Percentiles rank a stretch among this genome's conserved stretches.
Conservation (phyloP, 1,140 invertebrate species). For the Heliconius nattereri region DNA sequence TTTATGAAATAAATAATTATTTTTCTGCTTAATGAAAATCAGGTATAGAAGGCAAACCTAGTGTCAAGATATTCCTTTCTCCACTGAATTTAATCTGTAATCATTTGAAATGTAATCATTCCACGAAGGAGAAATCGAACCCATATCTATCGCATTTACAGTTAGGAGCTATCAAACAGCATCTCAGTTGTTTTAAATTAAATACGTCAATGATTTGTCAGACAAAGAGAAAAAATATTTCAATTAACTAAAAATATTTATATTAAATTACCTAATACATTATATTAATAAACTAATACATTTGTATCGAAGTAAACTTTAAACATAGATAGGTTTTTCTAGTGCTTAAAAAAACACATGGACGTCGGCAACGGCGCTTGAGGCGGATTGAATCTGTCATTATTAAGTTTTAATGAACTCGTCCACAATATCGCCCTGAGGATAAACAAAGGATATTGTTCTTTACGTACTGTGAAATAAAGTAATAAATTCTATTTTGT, state of each 20-base stretch:
- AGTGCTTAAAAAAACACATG: slow-evolving; percentile 20
- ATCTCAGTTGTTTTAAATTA: no score
- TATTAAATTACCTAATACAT: no score
- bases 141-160: no score
- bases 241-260: no score
- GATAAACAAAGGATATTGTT: slow-evolving; percentile 66
- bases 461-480: slow-evolving; percentile 54
- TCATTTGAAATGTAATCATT: no score
- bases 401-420: slow-evolving; percentile 73
- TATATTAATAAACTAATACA: background rate
- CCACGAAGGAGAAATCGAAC: no score
- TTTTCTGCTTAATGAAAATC: background rate
- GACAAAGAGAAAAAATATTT: no score
- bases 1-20: no score
- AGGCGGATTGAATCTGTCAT: slow-evolving; percentile 47
- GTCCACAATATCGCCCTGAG: slow-evolving; percentile 50
- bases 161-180: no score
- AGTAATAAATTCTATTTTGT: slow-evolving; percentile 36
- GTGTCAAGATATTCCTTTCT: background rate
- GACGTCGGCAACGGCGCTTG: slow-evolving; percentile 14
- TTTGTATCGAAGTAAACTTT: background rate
- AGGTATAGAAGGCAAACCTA: background rate
- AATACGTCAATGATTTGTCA: no score
- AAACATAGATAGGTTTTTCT: background rate
- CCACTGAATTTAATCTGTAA: background rate